Evolutionary conservation across 2,797 vertebrate genomes (phyloP), one percentile per base, ranked within the genome.

Genomic region (Euphonia xanthogaster): DNA sequence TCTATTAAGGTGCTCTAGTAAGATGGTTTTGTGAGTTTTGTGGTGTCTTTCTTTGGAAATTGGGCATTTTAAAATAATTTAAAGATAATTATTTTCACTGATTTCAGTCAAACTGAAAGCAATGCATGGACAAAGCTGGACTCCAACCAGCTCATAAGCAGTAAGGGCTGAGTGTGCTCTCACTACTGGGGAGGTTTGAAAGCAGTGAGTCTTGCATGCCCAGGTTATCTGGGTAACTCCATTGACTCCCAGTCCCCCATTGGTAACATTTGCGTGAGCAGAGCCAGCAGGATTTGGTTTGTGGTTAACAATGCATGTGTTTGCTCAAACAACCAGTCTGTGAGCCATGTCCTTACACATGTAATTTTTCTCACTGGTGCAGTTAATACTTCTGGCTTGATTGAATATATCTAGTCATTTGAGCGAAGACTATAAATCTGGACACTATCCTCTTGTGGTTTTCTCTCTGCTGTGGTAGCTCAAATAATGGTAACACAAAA

Each of bases 11-110:
- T 37, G 25, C 31, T 55, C 39, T 48, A 0, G 57, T 72, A 33
- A 71, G 37, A 44, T 79, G 62, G 55, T 72, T 87, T 89, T n/a
- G 6, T 88, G 68, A 62, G 55, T 72, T 87, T 89, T n/a, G 6
- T 88, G 68, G 21, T 78, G 63, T 48, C 54, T 79, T 94, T 87
- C 66, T 83, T 88, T 94, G 72, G 54, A 93, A 89, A 86, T 2
- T 16, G 37, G 72, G 63, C 62, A 60, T 78, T 75, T 73, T 71
- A 21, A 90, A 91, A 62, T 94, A 84, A 94, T 96, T 96, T 95
- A 45, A 90, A 87, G 75, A 68, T 88, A 79, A 96, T 91, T 85
- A 42, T 93, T 95, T 91, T 89, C 62, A 93, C 73, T 5, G 6
- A 93, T 65, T 91, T 67, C 63, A 53, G 44, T 71, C 24, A 50